Percentiles rank a stretch among this genome's conserved stretches.
These are phyloP conservation scores for Pheosia tremula DNA, from an alignment of 2,888 invertebrate species.

Conservation along the genomic window DNA sequence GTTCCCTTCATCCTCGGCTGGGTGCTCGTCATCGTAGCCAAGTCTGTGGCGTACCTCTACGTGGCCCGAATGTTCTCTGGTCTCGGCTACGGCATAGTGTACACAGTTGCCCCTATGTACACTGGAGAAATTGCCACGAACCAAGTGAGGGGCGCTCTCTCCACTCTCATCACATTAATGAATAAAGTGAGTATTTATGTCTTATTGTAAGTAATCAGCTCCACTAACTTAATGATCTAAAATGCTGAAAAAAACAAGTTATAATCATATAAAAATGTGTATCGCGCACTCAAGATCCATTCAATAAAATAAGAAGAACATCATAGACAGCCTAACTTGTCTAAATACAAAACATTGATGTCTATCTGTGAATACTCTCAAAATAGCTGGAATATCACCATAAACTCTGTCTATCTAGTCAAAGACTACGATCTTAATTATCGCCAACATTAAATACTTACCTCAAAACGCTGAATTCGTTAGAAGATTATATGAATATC, in stretches of 20 bases:
- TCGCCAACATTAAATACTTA: no score
- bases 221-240: background rate
- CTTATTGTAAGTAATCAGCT: background rate
- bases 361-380: no score
- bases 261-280: no score
- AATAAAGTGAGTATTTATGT: conserved; percentile 72
- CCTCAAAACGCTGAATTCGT: no score
- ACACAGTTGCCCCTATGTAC: conserved; percentile 86
- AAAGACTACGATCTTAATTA: no score
- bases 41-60: conserved; percentile 83
- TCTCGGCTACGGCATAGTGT: conserved; percentile 85
- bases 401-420: no score
- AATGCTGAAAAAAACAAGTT: no score
- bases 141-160: conserved; percentile 85
- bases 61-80: conserved; percentile 86
- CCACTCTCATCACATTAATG: conserved; percentile 85
- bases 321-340: no score
- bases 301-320: no score
- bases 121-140: conserved; percentile 86
- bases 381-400: no score
- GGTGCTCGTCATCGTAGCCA: conserved; percentile 85
- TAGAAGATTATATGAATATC: background rate
- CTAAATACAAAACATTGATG: no score
- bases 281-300: no score
- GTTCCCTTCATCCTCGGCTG: conserved; percentile 86